A percentile compares a stretch with the other conserved stretches of the same genome.
phyloP scores from a whole-genome alignment of 2,888 invertebrate genomes.

The Odontothrips loti region DNA sequence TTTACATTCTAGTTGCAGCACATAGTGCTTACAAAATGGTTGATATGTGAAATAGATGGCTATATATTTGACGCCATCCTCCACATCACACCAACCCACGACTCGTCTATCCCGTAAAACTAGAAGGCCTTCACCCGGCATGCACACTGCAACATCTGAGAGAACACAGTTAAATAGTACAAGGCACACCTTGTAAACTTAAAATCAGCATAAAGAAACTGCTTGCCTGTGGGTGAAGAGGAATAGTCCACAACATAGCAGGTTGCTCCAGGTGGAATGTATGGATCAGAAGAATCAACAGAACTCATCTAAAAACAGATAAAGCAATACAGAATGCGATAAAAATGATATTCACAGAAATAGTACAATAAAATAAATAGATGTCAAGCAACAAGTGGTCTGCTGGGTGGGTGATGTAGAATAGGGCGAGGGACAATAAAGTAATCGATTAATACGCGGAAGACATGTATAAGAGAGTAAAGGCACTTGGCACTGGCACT shows the following conservation, averaged over 20 bases:
- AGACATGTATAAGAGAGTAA: too few relatives aligned
- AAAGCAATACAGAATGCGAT: neutral
- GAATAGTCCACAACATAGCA: neutral
- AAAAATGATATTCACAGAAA: neutral
- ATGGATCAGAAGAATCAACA: neutral
- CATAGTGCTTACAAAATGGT: constrained; percentile 5
- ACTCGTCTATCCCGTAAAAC: neutral
- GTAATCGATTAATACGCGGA: too few relatives aligned
- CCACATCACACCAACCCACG: neutral
- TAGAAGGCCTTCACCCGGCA: neutral
- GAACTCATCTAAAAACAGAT: neutral
- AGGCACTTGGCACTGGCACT: too few relatives aligned
- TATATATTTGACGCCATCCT: neutral
- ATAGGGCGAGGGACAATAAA: too few relatives aligned
- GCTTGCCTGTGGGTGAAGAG: neutral
- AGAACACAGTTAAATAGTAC: neutral
- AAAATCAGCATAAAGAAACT: neutral
- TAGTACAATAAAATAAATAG: too few relatives aligned
- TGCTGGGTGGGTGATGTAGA: too few relatives aligned
- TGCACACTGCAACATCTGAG: neutral
- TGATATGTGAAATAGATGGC: neutral
- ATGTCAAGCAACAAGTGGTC: too few relatives aligned
- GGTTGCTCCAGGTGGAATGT: neutral
- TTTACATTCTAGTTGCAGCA: neutral
- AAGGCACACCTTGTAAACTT: neutral